phyloP scores from a whole-genome alignment of 2,888 invertebrate species.

The Deilephila elpenor region DNA sequence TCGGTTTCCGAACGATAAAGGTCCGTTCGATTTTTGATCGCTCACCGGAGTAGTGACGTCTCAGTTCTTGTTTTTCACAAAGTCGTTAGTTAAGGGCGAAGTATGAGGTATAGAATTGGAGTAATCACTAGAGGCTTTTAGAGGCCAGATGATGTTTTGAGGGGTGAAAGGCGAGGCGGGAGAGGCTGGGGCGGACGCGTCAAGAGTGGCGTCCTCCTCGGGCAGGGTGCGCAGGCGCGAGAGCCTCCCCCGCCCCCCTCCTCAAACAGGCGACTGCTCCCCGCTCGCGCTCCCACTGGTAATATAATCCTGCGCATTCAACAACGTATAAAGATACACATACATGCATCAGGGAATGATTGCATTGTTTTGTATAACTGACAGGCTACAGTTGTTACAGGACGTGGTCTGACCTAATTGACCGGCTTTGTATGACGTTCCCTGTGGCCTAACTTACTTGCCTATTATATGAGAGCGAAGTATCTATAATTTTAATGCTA shows the following conservation, averaged over 20 bases:
- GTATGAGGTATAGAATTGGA: conserved; percentile 16
- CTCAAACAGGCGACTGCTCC: conserved; percentile 82
- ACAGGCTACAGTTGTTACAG: no score
- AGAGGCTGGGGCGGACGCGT: conserved; percentile 60
- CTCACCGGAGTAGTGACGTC: conserved; percentile 27
- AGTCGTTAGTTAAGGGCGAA: not conserved
- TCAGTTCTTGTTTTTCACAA: conserved; percentile 16
- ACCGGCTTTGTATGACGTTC: no score
- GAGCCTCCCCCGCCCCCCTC: conserved; percentile 80
- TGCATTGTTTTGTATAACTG: not conserved
- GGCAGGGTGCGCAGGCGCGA: conserved; percentile 76
- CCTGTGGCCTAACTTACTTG: no score
- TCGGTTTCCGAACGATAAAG: conserved; percentile 40
- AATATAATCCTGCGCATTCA: conserved; percentile 74
- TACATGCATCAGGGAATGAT: not conserved
- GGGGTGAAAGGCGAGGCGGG: conserved; percentile 55
- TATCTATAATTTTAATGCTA: no score
- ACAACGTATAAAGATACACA: not conserved
- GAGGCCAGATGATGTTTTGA: conserved; percentile 28
- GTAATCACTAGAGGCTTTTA: not conserved
- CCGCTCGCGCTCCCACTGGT: conserved; percentile 79
- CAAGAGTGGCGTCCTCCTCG: conserved; percentile 68
- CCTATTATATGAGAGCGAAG: no score
- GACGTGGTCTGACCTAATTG: no score
- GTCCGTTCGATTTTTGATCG: conserved; percentile 41